These are phyloP conservation scores for Siniperca obscura DNA, from an alignment of 2,797 vertebrate species.

Conservation along the genomic window DNA sequence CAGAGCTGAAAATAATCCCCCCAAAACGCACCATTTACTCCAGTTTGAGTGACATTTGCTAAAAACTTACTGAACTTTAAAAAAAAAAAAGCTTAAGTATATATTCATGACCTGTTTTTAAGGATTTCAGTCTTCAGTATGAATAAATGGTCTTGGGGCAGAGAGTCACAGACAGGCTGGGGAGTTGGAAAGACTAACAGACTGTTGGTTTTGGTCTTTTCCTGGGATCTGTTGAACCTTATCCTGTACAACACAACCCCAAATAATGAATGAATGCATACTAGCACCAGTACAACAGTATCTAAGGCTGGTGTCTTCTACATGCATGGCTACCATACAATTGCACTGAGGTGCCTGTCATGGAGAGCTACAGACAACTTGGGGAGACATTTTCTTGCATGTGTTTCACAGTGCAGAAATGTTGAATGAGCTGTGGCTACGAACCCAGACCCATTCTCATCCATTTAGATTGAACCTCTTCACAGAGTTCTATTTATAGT, in stretches of 20 bases:
- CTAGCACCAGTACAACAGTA: background rate
- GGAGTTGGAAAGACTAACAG: background rate
- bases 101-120: background rate
- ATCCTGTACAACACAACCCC: background rate
- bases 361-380: background rate
- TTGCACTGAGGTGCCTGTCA: background rate
- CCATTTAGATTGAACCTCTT: background rate
- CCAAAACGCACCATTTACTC: background rate
- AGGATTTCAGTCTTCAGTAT: background rate
- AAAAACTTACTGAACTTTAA: background rate
- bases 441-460: background rate
- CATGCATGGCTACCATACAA: background rate
- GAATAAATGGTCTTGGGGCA: background rate
- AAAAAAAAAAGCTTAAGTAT: background rate
- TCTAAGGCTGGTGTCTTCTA: background rate
- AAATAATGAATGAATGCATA: constrained; percentile 12
- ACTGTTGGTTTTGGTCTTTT: background rate
- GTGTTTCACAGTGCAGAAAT: background rate
- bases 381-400: background rate
- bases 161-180: background rate
- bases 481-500: background rate
- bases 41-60: background rate
- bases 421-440: background rate
- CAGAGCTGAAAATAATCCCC: background rate
- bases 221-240: background rate